phyloP scores from a whole-genome alignment of 92 coral and sea anemone genomes.

The Porites lobata region DNA sequence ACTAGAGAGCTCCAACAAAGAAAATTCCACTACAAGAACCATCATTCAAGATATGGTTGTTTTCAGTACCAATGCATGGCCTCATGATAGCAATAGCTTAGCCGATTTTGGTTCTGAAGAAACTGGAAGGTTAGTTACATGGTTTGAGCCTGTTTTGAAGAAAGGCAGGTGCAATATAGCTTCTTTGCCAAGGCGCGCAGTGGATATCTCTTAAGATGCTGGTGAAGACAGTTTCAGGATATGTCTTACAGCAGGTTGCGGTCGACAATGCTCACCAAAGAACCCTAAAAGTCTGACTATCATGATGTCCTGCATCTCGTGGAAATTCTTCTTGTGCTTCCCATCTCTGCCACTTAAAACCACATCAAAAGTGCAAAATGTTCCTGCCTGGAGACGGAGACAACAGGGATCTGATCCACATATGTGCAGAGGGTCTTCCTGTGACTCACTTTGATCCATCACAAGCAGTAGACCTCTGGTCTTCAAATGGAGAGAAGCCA shows the following conservation, averaged over 20 bases:
- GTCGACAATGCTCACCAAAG: slow-evolving; percentile 44
- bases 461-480: slow-evolving; percentile 39
- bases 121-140: slow-evolving; percentile 29
- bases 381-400: slow-evolving; percentile 47
- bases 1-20: too few species aligned
- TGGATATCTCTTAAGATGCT: slow-evolving; percentile 7
- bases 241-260: slow-evolving; percentile 45
- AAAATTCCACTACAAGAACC: too few species aligned
- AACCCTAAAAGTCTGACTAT: slow-evolving; percentile 43
- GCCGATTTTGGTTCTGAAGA: slow-evolving; percentile 31
- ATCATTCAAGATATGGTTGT: too few species aligned
- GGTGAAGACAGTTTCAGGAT: slow-evolving; percentile 42
- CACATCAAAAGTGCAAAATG: slow-evolving; percentile 55
- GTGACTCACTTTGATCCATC: slow-evolving; percentile 64
- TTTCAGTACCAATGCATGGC: not conserved
- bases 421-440: slow-evolving; percentile 47
- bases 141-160: slow-evolving; percentile 25
- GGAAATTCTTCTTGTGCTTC: slow-evolving; percentile 57
- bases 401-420: slow-evolving; percentile 64
- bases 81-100: not conserved
- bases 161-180: not conserved
- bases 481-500: too few species aligned
- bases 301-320: slow-evolving; percentile 59
- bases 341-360: slow-evolving; percentile 48
- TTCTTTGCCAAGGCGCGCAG: not conserved